Conservation (phyloP, 2,797 vertebrate species). For the Zonotrichia albicollis region DNA sequence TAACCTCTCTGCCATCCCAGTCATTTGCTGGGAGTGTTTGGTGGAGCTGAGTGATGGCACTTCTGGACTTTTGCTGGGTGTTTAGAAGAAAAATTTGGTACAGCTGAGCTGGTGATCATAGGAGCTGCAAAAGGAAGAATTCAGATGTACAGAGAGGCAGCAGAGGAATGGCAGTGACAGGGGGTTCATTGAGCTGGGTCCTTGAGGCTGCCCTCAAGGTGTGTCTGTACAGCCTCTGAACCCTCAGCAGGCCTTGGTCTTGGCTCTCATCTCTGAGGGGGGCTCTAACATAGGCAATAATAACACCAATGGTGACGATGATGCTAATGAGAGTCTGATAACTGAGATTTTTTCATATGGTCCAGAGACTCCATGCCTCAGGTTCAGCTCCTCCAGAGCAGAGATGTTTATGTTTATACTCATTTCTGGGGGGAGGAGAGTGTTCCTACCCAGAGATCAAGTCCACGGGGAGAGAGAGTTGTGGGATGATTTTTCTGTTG, state of each 20-base stretch:
- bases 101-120: neutral
- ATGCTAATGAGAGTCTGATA: neutral
- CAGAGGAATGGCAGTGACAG: neutral
- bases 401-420: neutral
- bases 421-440: neutral
- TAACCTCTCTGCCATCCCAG: neutral
- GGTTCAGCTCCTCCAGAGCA: neutral
- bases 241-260: neutral
- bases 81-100: neutral
- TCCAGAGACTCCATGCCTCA: neutral
- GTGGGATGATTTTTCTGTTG: neutral
- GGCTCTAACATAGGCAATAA: neutral
- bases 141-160: neutral
- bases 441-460: neutral
- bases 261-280: neutral
- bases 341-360: neutral
- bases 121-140: neutral
- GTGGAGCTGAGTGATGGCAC: neutral
- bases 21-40: neutral
- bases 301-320: neutral
- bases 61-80: neutral
- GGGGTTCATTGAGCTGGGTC: neutral
- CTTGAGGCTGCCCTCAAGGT: neutral
- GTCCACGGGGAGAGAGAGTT: neutral
- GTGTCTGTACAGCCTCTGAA: neutral